Evolutionary conservation across 1,140 invertebrate species (phyloP), one percentile per base, ranked within the genome.

Genomic region (Adoxophyes honmai): DNA sequence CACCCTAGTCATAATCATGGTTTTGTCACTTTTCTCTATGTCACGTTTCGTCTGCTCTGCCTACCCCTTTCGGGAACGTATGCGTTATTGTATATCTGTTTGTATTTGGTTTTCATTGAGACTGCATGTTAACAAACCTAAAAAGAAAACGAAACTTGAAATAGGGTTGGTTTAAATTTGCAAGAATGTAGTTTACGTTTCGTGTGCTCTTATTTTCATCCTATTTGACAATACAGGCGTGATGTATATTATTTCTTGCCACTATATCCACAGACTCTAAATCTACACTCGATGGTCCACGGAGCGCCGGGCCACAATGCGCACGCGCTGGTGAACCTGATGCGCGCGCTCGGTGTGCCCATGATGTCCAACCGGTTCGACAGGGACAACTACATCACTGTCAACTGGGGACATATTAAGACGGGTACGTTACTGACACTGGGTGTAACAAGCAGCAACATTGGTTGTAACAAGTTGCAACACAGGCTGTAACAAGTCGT

Each of bases 311-410:
- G 80, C 0, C 81, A 85, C 55, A 52, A 38, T 0, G 67, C 66
- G 0, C 78, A 85, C 55, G 57, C 64, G 0, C 16, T 78, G 1
- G 75, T 73, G 42, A 64, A 68, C 39, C 55, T 86, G 5, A 33
- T 83, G 58, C 35, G 78, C 0, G 59, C 64, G 1, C 54, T 83
- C 0, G 82, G 80, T 0, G 35, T 81, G 0, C 75, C 70, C 1
- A 83, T 83, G 80, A 80, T 75, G 72, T 83, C 80, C 0, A 86
- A 86, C 42, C 66, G 82, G 0, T 74, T 53, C 18, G 82, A 86
- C 21, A 57, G 82, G 14, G 78, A 82, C 44, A 81, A 78, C 34
- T 75, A 81, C 34, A 55, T 85, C 0, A 42, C 34, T 0, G 55
- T 85, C 1, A 62, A 76, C 21, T 85, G 81, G 81, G 67, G 59